Base-by-base conservation (phyloP, 2,113 vertebrate species). In the Ifrita kowaldi region DNA sequence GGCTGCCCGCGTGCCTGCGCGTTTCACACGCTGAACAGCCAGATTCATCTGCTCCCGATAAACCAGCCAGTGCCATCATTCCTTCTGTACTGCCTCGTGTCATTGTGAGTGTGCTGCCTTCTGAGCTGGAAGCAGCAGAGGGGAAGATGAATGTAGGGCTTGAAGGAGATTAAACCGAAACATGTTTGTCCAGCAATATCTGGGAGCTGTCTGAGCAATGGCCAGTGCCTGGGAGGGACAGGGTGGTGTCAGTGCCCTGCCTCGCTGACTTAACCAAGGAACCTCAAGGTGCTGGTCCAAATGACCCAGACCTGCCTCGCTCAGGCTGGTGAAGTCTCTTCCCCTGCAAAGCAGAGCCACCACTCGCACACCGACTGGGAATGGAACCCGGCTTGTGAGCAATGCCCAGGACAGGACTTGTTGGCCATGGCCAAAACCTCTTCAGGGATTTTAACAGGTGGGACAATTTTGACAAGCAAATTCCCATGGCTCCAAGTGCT, bases 1-100 rank as follows among this genome's bases (percentile, higher is more conserved):
- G 16, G 35, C 60, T 0, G 5, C 9, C 53, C 11, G 2, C 0
- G 1, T 7, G 10, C 16, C 1, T 1, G 27, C 8, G 52, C 52
- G 14, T 28, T 30, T 20, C 19, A 16, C 5, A 13, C 44, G 7
- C 20, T 13, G 16, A 37, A 21, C 5, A 10, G 33, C 27, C 13
- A 21, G 12, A 16, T 26, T 52, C 73, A 16, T 15, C 71, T 73
- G 35, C 18, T 84, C 55, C 41, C 0, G 1, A 16, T 11, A 16
- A 41, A 60, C 30, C 22, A 80, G 35, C 14, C 76, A 52, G 27
- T 0, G 1, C 41, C 62, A 41, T 3, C 8, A 1, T 7, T 69
- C 63, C 33, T 37, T 57, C 16, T 6, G 4, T 6, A 4, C 44
- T 42, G 49, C 22, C 75, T 77, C n/a, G 1, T 49, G 68, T 18